These are phyloP conservation scores for Drosophila sulfurigaster DNA, from an alignment of 1,140 invertebrate species.

Conservation along the genomic window DNA sequence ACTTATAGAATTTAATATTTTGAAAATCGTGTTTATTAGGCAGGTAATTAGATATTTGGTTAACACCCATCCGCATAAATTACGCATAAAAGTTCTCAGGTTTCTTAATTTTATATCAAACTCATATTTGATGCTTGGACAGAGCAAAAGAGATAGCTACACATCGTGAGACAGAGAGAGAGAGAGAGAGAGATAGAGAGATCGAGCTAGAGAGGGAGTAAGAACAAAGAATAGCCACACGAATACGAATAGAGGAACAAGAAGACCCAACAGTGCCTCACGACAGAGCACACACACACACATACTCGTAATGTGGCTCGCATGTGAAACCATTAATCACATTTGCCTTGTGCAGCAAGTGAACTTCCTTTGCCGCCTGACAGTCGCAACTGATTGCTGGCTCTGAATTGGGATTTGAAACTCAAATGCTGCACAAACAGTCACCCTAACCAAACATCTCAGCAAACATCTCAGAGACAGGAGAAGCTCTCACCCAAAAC, in stretches of 20 bases:
- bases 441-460: constrained; percentile 29
- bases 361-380: constrained; percentile 84
- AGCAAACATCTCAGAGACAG: constrained; percentile 33
- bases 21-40: constrained; percentile 34
- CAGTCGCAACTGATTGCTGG: constrained; percentile 85
- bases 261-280: constrained; percentile 45
- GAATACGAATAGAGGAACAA: constrained; percentile 22
- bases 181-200: constrained; percentile 39
- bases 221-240: constrained; percentile 44
- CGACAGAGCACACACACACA: constrained; percentile 47
- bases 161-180: constrained; percentile 7
- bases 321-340: constrained; percentile 78
- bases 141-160: constrained; percentile 24
- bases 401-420: constrained; percentile 79
- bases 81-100: constrained; percentile 29
- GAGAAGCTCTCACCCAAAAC: constrained; percentile 51
- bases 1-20: constrained; percentile 23
- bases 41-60: constrained; percentile 49
- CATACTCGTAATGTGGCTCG: constrained; percentile 72
- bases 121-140: constrained; percentile 64
- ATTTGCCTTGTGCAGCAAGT: constrained; percentile 82
- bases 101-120: constrained; percentile 66
- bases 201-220: background rate
- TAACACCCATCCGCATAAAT: constrained; percentile 48
- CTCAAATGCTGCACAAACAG: constrained; percentile 71